A percentile compares a stretch with the other conserved stretches of the same genome.
Conservation (phyloP, 2,888 invertebrate species). For the Agrotis ipsilon region DNA sequence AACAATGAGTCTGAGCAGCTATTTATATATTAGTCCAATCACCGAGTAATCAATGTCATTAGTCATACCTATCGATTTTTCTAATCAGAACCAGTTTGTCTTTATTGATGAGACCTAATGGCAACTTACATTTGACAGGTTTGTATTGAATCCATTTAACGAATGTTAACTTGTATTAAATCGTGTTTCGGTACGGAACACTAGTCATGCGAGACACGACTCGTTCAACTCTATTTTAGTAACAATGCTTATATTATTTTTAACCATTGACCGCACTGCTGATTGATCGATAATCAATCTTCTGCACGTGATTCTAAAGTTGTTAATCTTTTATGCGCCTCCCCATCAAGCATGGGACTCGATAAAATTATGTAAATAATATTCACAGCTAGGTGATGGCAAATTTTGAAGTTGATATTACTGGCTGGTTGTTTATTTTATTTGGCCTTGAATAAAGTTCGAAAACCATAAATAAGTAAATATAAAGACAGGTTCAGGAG, state of each 20-base stretch:
- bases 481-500: conserved; percentile 9
- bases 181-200: conserved; percentile 28
- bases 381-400: conserved; percentile 18
- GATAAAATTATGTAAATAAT: conserved; percentile 45
- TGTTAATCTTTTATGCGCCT: conserved; percentile 11
- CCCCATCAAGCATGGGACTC: not conserved
- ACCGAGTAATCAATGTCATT: not conserved
- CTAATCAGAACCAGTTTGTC: not conserved
- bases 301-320: conserved; percentile 24
- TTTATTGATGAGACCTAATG: not conserved
- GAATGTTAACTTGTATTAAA: conserved; percentile 18
- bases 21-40: not conserved
- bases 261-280: conserved; percentile 21
- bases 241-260: conserved; percentile 49
- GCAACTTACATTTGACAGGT: not conserved
- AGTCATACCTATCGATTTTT: not conserved
- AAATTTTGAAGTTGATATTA: conserved; percentile 9
- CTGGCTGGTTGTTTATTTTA: conserved; percentile 9
- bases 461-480: conserved; percentile 1
- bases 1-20: not conserved
- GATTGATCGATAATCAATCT: conserved; percentile 42
- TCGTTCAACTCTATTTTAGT: conserved; percentile 45
- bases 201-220: conserved; percentile 29
- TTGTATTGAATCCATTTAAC: conserved; percentile 4
- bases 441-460: conserved; percentile 27